Conservation (phyloP, 2,888 invertebrate genomes). For the Chalcosyrphus nemorum region DNA sequence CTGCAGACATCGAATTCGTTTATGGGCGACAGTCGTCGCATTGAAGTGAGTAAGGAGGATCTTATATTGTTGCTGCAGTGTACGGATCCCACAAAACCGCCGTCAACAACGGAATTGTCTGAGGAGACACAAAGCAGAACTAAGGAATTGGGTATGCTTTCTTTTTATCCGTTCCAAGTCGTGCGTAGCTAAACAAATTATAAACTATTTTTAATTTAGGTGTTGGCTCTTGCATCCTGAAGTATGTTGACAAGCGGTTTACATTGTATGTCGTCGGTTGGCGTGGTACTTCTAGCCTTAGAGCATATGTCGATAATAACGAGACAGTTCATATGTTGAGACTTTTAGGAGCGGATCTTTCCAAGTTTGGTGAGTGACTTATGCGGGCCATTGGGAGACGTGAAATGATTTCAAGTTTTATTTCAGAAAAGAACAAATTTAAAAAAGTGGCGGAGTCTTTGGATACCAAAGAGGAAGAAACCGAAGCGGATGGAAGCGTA, state of each 20-base stretch:
- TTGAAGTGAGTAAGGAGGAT: slow-evolving; percentile 89
- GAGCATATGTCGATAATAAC: slow-evolving; percentile 93
- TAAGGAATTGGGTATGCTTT: slow-evolving; percentile 86
- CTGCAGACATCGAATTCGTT: slow-evolving; percentile 88
- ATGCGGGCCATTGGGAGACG: neutral
- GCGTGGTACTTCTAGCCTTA: slow-evolving; percentile 93
- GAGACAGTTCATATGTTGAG: slow-evolving; percentile 94
- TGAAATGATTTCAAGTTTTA: neutral
- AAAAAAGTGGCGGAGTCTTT: slow-evolving; percentile 84
- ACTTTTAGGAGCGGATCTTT: slow-evolving; percentile 92
- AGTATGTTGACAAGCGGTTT: slow-evolving; percentile 84
- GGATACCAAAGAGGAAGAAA: slow-evolving; percentile 80
- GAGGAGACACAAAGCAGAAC: slow-evolving; percentile 87
- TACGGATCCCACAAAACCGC: slow-evolving; percentile 90
- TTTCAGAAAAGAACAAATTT: slow-evolving; percentile 83
- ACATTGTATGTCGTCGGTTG: slow-evolving; percentile 92
- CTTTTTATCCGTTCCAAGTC: neutral
- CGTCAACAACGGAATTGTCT: slow-evolving; percentile 87
- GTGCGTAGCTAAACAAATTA: neutral
- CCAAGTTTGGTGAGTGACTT: slow-evolving; percentile 88
- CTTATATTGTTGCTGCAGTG: slow-evolving; percentile 89
- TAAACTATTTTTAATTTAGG: slow-evolving; percentile 75
- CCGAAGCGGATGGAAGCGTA: slow-evolving; percentile 73
- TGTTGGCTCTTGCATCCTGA: slow-evolving; percentile 90
- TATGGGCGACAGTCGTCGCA: slow-evolving; percentile 87